Evolutionary conservation across 2,113 vertebrate species (phyloP), one percentile per base, ranked within the genome.

Genomic region (Mus musculus): DNA sequence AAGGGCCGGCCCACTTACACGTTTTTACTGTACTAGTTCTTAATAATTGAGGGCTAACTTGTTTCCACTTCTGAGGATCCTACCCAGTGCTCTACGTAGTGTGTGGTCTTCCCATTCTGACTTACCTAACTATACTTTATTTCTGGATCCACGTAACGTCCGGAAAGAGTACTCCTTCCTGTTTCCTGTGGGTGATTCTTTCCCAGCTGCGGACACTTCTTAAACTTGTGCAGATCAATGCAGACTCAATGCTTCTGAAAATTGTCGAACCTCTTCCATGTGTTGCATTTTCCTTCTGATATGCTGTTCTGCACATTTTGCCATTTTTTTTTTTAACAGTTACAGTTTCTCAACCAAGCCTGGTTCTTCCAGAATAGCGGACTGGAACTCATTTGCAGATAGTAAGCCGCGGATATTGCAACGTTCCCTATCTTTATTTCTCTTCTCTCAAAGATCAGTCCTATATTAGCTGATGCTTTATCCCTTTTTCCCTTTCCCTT

Each of bases 161-260:
- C 0, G 2, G 49, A 94, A 67, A 20, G 46, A 28, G 7, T 49
- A 39, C 20, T 42, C 33, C 33, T 76, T 20, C 4, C 6, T 49
- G 11, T 24, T 56, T 65, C 81, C 1, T 0, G 0, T n/a, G 14
- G 0, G 0, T 42, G 11, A 65, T 28, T 65, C 56, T 54, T 26
- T 56, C 17, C n/a, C 67, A 14, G 16, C 24, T 1, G 3, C 7
- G 19, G n/a, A 22, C 16, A 49, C 63, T 86, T 75, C 46, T 61
- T 52, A 14, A 0, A 5, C 2, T 1, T 8, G 24, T 0, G 1
- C 17, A 3, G 63, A 36, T 30, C 1, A 30, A 26, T 19, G 3
- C 16, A 52, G 81, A 76, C 3, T 33, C 4, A 26, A 73, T 14
- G 11, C 26, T 67, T 78, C 7, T 54, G 75, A 24, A 36, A 33